Evolutionary conservation across 2,113 vertebrate species (phyloP), one percentile per base, ranked within the genome.

Genomic region (Mustelus asterias): DNA sequence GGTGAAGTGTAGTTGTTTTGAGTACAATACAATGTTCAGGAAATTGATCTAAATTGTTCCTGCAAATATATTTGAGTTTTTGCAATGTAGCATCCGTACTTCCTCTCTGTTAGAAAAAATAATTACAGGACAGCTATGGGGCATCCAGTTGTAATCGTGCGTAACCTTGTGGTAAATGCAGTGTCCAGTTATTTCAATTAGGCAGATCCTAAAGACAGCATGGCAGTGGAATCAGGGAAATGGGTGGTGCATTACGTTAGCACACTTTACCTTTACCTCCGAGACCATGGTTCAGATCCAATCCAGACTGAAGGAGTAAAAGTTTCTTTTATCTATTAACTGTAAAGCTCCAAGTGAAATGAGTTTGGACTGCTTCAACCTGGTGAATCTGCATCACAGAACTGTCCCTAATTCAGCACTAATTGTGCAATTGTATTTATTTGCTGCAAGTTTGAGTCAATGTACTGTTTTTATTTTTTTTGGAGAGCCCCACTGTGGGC

Each of bases 141-240:
- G 80, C 33, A 67, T 18, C 10, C 24, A 95, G 24, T 95, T 95
- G 63, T 48, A 69, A 76, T 95, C 4, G 10, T 76, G 69, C 63
- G 67, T 58, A 93, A 33, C 89, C 89, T 33, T 93, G 89, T 93
- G 89, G 89, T 93, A 67, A 63, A n/a, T 93, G 60, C 65, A 37
- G 20, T 93, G 89, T 93, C 89, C 89, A 37, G 89, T 65, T 93
- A 93, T 65, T 93, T 58, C 89, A 93, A 93, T 93, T 93, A 93
- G 6, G 89, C 60, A 65, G 60, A 67, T 18, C 37, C 60, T 37
- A 24, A 18, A 65, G 89, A 67, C 60, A 93, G 89, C 60, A 22
- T 65, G 60, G 60, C 89, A 67, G n/a, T 93, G 33, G n/a, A 93
- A 93, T 93, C 67, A 95, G 69, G 13, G 44, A 72, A 70, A 70